phyloP scores from a whole-genome alignment of 2,113 vertebrate species.

The Pteronura brasiliensis region DNA sequence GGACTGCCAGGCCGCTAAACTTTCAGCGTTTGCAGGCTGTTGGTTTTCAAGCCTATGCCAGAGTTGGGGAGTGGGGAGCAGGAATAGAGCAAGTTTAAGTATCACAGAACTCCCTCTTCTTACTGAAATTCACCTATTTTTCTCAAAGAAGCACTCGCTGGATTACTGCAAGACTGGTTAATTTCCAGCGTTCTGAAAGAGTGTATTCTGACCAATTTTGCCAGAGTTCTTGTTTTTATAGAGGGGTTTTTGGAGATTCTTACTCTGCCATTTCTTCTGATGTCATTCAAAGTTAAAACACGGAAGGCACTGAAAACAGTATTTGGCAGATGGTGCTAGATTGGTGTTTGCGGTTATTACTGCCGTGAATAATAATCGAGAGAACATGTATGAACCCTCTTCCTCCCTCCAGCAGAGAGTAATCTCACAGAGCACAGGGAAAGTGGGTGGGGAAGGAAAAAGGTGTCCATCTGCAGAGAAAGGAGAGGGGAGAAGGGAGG shows the following conservation, averaged over 20 bases:
- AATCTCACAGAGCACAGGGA: neutral
- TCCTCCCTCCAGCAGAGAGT: neutral
- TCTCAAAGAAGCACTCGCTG: neutral
- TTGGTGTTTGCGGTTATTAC: neutral
- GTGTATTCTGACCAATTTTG: neutral
- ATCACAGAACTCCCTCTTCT: neutral
- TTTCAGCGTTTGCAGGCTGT: neutral
- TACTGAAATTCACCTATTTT: neutral
- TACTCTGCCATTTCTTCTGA: neutral
- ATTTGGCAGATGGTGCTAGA: neutral
- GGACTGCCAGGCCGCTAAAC: neutral
- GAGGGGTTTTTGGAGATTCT: neutral
- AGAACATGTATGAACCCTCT: neutral
- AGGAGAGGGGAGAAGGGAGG: neutral
- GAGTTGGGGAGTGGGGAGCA: neutral
- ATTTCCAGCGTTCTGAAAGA: neutral
- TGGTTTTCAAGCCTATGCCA: neutral
- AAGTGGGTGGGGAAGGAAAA: neutral
- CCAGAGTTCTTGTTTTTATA: neutral
- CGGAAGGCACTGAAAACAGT: neutral
- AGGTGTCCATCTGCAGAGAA: neutral
- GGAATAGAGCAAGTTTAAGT: neutral
- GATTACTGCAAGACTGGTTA: neutral
- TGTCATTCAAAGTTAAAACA: neutral
- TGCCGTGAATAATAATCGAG: neutral